Evolutionary conservation across 2,113 vertebrate species (phyloP), one percentile per base, ranked within the genome.

Genomic region (Barbus barbus): DNA sequence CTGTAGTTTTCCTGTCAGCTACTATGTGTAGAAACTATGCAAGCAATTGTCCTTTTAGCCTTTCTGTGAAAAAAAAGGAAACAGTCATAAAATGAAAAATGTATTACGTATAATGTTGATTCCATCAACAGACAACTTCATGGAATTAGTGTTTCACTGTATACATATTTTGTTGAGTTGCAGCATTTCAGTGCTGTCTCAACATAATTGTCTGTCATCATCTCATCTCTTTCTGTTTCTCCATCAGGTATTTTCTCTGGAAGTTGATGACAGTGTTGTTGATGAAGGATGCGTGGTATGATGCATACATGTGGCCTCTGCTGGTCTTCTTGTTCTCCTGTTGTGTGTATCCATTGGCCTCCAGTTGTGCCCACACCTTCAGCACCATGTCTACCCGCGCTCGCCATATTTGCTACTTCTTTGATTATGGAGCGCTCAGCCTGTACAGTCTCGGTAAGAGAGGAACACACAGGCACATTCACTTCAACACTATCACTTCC

Each of bases 311-410:
- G 3, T 95, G 96, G 95, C 96, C 96, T 0, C 87, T 96, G 81
- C 79, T 97, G 6, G 87, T 95, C 26, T 96, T 92, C 93, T 91
- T 97, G 89, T 3, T 93, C 74, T 94, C 95, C 16, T 95, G 95
- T 88, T 96, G 95, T 75, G 80, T 96, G 41, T 97, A 96, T 41
- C 96, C 96, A 0, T 89, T 97, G 83, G 94, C 95, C 0, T 97
- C 96, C 48, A 95, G 95, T 92, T 94, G 93, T 0, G 96, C 96
- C 7, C 96, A 97, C 92, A 95, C 96, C 56, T 95, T 96, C 91
- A 97, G 94, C 89, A 92, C 90, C 86, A 95, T 96, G 96, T 97
- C 95, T 7, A 71, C 38, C 1, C 89, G 85, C 0, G 91, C 95
- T 0, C 91, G 95, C 0, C 96, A 97, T 91, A 91, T 96, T 89